Evolutionary conservation across 2,113 vertebrate genomes (phyloP).

Genomic region (Serinus canaria): DNA sequence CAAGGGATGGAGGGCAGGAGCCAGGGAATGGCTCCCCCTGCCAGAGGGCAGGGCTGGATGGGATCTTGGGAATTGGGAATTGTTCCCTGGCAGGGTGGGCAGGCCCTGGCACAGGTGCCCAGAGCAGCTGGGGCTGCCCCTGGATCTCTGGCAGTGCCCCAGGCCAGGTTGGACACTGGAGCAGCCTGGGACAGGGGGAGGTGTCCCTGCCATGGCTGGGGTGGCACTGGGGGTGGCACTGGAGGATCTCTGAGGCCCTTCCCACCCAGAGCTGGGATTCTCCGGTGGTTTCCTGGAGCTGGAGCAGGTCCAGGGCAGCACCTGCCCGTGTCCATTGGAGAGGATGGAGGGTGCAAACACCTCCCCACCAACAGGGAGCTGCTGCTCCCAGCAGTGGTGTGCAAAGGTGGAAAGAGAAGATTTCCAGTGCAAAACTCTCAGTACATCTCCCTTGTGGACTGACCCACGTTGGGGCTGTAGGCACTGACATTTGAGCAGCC

Average conservation of each 20-base stretch:
- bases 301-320: background rate
- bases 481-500: background rate
- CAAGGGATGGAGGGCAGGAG: background rate
- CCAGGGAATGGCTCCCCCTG: fast-evolving
- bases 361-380: background rate
- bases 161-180: background rate
- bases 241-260: fast-evolving
- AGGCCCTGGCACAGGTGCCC: background rate
- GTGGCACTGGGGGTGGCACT: no score
- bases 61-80: background rate
- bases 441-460: background rate
- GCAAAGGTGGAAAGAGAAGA: background rate
- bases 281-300: background rate
- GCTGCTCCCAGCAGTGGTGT: background rate
- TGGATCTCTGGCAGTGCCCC: background rate
- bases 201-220: background rate
- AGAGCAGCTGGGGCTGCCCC: background rate
- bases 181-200: background rate
- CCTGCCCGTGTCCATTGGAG: fast-evolving
- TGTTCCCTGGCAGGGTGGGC: background rate
- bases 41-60: background rate
- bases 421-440: background rate
- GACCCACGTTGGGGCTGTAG: background rate
- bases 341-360: background rate
- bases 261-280: background rate